Evolutionary conservation across 2,113 vertebrate genomes (phyloP), one percentile per base, ranked within the genome.

Genomic region (Tretioscincus oriximinensis): DNA sequence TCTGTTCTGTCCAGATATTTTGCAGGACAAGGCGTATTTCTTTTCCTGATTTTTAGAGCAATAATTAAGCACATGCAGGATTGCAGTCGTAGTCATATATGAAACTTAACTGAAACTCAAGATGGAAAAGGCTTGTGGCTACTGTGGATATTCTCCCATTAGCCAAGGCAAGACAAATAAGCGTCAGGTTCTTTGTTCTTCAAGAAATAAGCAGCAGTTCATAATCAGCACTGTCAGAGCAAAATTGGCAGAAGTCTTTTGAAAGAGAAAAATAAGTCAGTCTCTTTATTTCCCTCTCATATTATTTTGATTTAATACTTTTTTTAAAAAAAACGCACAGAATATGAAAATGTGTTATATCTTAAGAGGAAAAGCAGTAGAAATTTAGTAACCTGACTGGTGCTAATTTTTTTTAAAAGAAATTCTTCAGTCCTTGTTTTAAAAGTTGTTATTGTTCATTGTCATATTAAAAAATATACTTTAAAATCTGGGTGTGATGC

Each of bases 251-350:
- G 84, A 87, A 76, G 74, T 73, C 69, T 78, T 83, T 24, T 86
- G 73, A 63, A 35, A 31, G 20, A 49, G 21, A 71, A 92, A 94
- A 94, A 87, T 93, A 92, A 92, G 93, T 93, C 91, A 92, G 88
- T 91, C 88, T 92, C 90, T 93, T 91, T 95, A 88, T 92, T 94
- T 91, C 85, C 73, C 86, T 67, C 87, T 92, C 88, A 80, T 76
- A 60, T 89, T 90, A 76, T 91, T 86, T 88, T 81, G 78, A 1
- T 87, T 58, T 88, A 89, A 86, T 91, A 90, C 81, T 88, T 85
- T 60, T 91, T 73, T 80, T 90, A 87, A 91, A 87, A 92, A 92
- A 89, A 83, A 21, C 54, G 64, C 49, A 51, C 58, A 58, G 77
- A 80, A 78, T 70, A 77, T 82, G 80, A 84, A 70, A 78, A 54